Conservation (phyloP, 2,888 invertebrate species). For the Tortricodes alternella region DNA sequence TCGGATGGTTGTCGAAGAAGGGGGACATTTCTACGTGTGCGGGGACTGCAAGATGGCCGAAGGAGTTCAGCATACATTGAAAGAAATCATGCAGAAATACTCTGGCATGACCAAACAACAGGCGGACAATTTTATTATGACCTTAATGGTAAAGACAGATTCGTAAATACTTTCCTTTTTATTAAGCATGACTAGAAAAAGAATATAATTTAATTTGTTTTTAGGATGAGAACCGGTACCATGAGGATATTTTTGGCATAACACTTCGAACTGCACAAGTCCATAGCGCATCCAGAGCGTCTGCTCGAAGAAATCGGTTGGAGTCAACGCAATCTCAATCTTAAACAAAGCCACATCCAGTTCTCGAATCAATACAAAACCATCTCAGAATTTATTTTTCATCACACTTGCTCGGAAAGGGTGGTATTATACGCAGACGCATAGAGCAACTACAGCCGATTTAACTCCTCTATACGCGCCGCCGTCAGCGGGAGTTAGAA, state of each 20-base stretch:
- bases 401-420: too few relatives aligned
- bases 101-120: slow-evolving; percentile 88
- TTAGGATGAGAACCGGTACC: slow-evolving; percentile 96
- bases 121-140: slow-evolving; percentile 91
- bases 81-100: slow-evolving; percentile 86
- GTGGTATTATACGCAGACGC: too few relatives aligned
- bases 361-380: too few relatives aligned
- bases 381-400: too few relatives aligned
- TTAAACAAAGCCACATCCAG: too few relatives aligned
- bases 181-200: background rate
- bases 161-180: background rate
- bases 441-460: too few relatives aligned
- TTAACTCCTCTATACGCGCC: too few relatives aligned
- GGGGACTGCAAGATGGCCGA: slow-evolving; percentile 99
- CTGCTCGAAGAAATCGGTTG: slow-evolving; percentile 83
- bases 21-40: slow-evolving; percentile 97
- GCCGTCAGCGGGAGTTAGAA: too few relatives aligned
- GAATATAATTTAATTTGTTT: slow-evolving; percentile 28
- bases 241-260: slow-evolving; percentile 98
- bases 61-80: slow-evolving; percentile 94
- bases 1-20: slow-evolving; percentile 87
- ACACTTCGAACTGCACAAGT: slow-evolving; percentile 94
- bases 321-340: slow-evolving; percentile 55
- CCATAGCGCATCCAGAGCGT: slow-evolving; percentile 91
- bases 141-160: slow-evolving; percentile 90